Percentiles rank a stretch among this genome's conserved stretches.
phyloP scores from a whole-genome alignment of 1,140 invertebrate genomes.

The Hetaerina americana region DNA sequence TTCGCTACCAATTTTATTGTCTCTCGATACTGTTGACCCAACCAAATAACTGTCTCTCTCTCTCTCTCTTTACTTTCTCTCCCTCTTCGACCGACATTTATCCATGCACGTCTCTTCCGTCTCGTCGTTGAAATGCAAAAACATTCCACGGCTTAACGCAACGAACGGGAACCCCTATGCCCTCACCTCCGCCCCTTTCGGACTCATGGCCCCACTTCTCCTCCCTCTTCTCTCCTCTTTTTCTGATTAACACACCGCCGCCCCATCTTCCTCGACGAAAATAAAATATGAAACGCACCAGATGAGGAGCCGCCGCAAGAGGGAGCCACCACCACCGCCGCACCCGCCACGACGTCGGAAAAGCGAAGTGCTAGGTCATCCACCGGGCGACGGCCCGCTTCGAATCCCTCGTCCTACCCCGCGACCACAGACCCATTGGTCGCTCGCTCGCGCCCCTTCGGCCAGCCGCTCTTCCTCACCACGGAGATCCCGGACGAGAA shows the following conservation, averaged over 20 bases:
- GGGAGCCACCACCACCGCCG: not conserved
- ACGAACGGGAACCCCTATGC: not conserved
- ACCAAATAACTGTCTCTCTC: too few species aligned
- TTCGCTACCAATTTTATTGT: too few species aligned
- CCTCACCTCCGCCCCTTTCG: not conserved
- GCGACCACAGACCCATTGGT: not conserved
- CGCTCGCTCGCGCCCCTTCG: constrained; percentile 52
- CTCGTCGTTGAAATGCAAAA: too few species aligned
- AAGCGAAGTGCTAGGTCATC: not conserved
- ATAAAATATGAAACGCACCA: too few species aligned
- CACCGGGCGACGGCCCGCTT: not conserved
- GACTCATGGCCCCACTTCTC: not conserved
- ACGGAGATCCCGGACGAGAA: constrained; percentile 35
- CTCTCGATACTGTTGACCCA: too few species aligned
- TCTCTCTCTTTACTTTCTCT: too few species aligned
- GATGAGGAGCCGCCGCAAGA: not conserved
- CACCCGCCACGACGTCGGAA: too few species aligned
- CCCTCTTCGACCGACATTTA: too few species aligned
- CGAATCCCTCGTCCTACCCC: not conserved
- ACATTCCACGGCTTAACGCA: too few species aligned
- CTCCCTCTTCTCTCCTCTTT: too few species aligned
- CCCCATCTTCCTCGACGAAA: not conserved
- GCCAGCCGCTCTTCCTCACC: constrained; percentile 52
- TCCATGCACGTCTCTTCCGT: too few species aligned
- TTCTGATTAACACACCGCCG: not conserved